phyloP scores from a whole-genome alignment of 2,797 vertebrate genomes.

The Gadopsis marmoratus region DNA sequence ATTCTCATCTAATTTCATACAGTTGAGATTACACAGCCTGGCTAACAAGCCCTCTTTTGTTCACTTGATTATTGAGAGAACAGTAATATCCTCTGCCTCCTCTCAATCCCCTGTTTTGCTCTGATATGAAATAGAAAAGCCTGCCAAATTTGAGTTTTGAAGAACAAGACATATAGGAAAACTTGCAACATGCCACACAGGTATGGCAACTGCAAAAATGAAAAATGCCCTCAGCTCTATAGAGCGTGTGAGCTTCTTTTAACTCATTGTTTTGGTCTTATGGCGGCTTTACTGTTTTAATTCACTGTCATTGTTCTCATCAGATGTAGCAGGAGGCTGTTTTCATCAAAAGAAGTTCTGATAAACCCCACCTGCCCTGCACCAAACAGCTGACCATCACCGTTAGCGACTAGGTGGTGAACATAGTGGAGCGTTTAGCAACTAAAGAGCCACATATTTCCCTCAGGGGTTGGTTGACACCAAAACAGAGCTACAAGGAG shows the following conservation, averaged over 20 bases:
- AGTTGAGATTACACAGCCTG: slow-evolving; percentile 25
- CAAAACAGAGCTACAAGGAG: no score
- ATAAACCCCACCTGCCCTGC: neutral
- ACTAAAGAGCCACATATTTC: neutral
- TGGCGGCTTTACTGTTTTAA: neutral
- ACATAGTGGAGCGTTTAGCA: neutral
- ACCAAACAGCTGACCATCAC: neutral
- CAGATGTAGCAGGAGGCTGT: neutral
- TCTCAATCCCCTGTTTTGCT: slow-evolving; percentile 27
- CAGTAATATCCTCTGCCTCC: slow-evolving; percentile 35
- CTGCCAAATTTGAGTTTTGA: slow-evolving; percentile 24
- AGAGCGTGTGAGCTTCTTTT: neutral
- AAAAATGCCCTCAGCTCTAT: neutral
- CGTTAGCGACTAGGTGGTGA: neutral
- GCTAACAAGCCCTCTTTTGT: slow-evolving; percentile 32
- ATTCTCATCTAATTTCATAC: slow-evolving; percentile 25
- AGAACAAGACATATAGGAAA: neutral
- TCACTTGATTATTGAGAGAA: slow-evolving; percentile 31
- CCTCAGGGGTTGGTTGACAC: neutral
- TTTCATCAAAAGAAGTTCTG: neutral
- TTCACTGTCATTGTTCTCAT: neutral
- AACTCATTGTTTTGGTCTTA: neutral
- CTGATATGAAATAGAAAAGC: slow-evolving; percentile 35
- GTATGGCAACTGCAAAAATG: slow-evolving; percentile 17
- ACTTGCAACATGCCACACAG: neutral